phyloP scores from a whole-genome alignment of 2,113 vertebrate species.

The Amphilophus citrinellus region DNA sequence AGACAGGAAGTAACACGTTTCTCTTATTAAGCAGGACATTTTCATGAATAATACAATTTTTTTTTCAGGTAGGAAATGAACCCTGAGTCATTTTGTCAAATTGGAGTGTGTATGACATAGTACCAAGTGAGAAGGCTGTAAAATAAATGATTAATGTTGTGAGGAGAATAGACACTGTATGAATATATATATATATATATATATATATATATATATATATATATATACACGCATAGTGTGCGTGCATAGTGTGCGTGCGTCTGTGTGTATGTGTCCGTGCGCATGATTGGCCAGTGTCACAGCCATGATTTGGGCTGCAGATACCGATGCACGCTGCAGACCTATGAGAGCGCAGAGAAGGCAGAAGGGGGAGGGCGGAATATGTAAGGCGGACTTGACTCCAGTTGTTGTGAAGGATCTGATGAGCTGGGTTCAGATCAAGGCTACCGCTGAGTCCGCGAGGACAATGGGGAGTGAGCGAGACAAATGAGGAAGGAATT shows the following conservation, averaged over 20 bases:
- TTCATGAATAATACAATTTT: neutral
- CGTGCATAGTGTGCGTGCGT: neutral
- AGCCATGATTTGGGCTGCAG: constrained; percentile 40
- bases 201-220: neutral
- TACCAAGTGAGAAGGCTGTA: neutral
- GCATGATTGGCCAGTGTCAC: constrained; percentile 58
- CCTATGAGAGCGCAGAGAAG: constrained; percentile 62
- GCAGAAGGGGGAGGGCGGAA: constrained; percentile 57
- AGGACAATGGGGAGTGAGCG: constrained; percentile 28
- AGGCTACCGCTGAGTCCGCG: constrained; percentile 29
- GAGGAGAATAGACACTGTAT: neutral
- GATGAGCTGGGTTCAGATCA: constrained; percentile 56
- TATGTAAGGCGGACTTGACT: constrained; percentile 57
- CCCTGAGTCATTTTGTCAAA: neutral
- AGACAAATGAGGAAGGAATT: constrained; percentile 27
- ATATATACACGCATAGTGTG: neutral
- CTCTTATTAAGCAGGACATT: neutral
- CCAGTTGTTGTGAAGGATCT: constrained; percentile 70
- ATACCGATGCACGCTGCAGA: constrained; percentile 41
- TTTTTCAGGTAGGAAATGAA: neutral
- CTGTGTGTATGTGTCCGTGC: neutral
- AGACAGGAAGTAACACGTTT: neutral
- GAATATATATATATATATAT: neutral
- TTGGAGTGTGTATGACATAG: neutral
- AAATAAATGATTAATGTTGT: neutral